These are phyloP conservation scores for Hypsopygia costalis DNA, from an alignment of 2,888 invertebrate species.

Conservation along the genomic window DNA sequence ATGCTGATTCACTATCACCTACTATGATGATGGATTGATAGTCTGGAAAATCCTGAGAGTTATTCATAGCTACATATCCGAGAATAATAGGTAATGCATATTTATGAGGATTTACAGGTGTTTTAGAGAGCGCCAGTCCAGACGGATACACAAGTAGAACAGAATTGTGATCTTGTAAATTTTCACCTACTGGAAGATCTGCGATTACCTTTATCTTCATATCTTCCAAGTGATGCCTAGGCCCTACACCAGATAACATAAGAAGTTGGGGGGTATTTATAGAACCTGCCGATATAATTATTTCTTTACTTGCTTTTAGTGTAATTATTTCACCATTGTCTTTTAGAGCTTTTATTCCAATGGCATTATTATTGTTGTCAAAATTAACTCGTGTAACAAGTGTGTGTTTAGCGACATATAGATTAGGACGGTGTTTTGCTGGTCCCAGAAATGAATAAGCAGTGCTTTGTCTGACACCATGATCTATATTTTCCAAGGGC, in stretches of 20 bases:
- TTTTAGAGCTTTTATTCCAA: conserved; percentile 27
- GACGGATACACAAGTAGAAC: conserved; percentile 15
- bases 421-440: conserved; percentile 27
- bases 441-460: conserved; percentile 31
- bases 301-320: conserved; percentile 31
- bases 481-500: conserved; percentile 20
- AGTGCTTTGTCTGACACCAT: conserved; percentile 28
- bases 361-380: conserved; percentile 33
- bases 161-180: conserved; percentile 33
- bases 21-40: conserved; percentile 18
- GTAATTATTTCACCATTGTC: conserved; percentile 19
- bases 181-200: conserved; percentile 41
- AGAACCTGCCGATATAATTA: conserved; percentile 42
- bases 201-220: conserved; percentile 29
- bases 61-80: conserved; percentile 25
- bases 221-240: conserved; percentile 29
- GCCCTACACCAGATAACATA: conserved; percentile 46
- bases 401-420: conserved; percentile 34
- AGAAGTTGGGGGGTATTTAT: conserved; percentile 39
- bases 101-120: conserved; percentile 14
- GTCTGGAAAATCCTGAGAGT: conserved; percentile 21
- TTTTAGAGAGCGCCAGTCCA: conserved; percentile 11
- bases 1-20: background rate
- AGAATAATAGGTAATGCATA: conserved; percentile 16
- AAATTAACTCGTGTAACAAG: conserved; percentile 35